Conservation (phyloP, 2,888 invertebrate species). For the Hipparchia sbordonii region DNA sequence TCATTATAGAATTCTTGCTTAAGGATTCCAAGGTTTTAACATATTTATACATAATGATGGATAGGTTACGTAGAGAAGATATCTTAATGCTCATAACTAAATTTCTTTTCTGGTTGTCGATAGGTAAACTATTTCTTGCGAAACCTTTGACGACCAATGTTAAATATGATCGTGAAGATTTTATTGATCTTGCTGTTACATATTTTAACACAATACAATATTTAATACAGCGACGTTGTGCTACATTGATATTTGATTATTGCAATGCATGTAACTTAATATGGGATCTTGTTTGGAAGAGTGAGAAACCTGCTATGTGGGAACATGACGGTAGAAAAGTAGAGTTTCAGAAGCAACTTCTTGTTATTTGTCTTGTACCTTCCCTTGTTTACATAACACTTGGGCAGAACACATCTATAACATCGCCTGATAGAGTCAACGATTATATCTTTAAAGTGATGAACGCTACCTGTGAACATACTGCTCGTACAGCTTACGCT, state of each 20-base stretch:
- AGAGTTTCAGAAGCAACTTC: conserved; percentile 83
- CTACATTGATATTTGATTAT: conserved; percentile 59
- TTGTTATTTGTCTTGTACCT: conserved; percentile 85
- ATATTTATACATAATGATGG: conserved; percentile 62
- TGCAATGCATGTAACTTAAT: conserved; percentile 63
- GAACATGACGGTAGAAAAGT: conserved; percentile 50
- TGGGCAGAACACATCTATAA: conserved; percentile 43
- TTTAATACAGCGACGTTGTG: conserved; percentile 57
- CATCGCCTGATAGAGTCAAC: conserved; percentile 79
- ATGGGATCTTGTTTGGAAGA: conserved; percentile 56
- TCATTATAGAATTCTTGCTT: conserved; percentile 55
- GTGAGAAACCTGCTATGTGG: conserved; percentile 49
- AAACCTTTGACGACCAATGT: conserved; percentile 60
- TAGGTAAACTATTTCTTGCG: conserved; percentile 61
- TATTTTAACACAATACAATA: conserved; percentile 64
- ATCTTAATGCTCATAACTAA: conserved; percentile 75
- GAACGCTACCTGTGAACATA: conserved; percentile 84
- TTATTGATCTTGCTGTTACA: conserved; percentile 58
- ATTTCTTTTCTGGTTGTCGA: conserved; percentile 69
- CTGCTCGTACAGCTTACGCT: conserved; percentile 83
- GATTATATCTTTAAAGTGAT: conserved; percentile 84
- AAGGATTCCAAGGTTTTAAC: conserved; percentile 63
- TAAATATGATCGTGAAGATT: conserved; percentile 60
- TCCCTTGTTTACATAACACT: conserved; percentile 68
- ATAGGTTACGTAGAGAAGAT: conserved; percentile 70